Evolutionary conservation across 2,113 vertebrate genomes (phyloP), one percentile per base, ranked within the genome.

Genomic region (Pseudonaja textilis): DNA sequence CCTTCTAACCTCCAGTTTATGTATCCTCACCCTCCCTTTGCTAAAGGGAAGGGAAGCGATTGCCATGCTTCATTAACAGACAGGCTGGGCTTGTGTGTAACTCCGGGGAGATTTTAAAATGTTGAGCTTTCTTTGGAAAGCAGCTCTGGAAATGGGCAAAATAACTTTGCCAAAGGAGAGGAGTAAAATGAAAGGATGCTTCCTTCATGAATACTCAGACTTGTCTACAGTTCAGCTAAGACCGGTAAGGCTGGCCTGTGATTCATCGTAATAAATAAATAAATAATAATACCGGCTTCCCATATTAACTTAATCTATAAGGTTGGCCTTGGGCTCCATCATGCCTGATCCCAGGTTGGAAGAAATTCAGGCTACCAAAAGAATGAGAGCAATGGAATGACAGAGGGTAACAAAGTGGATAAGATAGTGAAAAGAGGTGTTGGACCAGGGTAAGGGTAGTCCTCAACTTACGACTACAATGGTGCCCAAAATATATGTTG

Each of bases 41-140:
- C 88, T 93, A 69, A 94, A 95, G 91, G 34, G 90, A 96, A 96
- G 26, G 92, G 69, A 94, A 95, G 96, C 94, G 81, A 56, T 90
- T 92, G 85, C 93, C 93, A 93, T 85, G 92, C 91, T 85, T 91
- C 90, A 93, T 95, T 94, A 96, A 94, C 26, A 74, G 54, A 85
- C 95, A 94, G 88, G 64, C 69, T 89, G 1, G 89, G 34, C 0
- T 0, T 90, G 57, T 0, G 7, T 94, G 50, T 61, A 45, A 55
- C 88, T 95, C 88, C 20, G 39, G 69, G 52, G 59, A 93, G 90
- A 94, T 92, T 94, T 95, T 94, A 91, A 92, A 93, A 85, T 45
- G 89, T 39, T 14, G 50, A 93, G 85, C 9, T 95, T 94, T 95
- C 94, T 96, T 94, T 92, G 94, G 59, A 92, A 94, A 91, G 90